Evolutionary conservation across 2,888 invertebrate genomes (phyloP), one percentile per base, ranked within the genome.

Genomic region (Oligia latruncula): DNA sequence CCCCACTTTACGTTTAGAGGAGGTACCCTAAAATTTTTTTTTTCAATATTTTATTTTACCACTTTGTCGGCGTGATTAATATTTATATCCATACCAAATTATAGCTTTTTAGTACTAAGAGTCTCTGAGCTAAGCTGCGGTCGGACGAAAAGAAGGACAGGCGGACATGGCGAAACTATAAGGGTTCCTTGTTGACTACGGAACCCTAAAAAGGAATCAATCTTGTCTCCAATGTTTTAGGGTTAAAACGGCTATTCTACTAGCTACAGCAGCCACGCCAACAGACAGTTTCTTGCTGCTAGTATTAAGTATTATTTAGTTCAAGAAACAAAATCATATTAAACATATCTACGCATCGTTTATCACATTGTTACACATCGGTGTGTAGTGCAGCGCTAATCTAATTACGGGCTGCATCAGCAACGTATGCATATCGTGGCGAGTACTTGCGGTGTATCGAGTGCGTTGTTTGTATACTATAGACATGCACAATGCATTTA

Each of bases 371-470:
- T 15, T 55, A 71, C 71, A 11, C 29, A 8, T 71, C 35, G 13
- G 35, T 71, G 52, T 52, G 52, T 52, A 35, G 70, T 23, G 58
- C 17, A 23, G 3, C 68, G 20, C 74, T 83, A 81, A 83, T 85
- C 68, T 52, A 73, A 75, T 81, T 70, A 70, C n/a, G 8, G 68
- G 5, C 68, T 46, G 60, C 68, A 46, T 71, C 62, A 23, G 79
- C 58, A 49, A 49, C 64, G 17, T 81, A 62, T 23, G 85, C 81
- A 60, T 65, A 40, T 58, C 9, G 58, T 43, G 17, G 35, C 2
- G 40, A 62, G 62, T 55, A 40, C 43, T 40, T 9, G 40, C 35
- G 3, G 4, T 52, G 66, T 40, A 40, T 20, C 35, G n/a, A 62
- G 23, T 20, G 13, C 60, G 46, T 20, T 72, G 43, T 73, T 46